Evolutionary conservation across 2,888 invertebrate species (phyloP), one percentile per base, ranked within the genome.

Genomic region (Tipula lateralis): DNA sequence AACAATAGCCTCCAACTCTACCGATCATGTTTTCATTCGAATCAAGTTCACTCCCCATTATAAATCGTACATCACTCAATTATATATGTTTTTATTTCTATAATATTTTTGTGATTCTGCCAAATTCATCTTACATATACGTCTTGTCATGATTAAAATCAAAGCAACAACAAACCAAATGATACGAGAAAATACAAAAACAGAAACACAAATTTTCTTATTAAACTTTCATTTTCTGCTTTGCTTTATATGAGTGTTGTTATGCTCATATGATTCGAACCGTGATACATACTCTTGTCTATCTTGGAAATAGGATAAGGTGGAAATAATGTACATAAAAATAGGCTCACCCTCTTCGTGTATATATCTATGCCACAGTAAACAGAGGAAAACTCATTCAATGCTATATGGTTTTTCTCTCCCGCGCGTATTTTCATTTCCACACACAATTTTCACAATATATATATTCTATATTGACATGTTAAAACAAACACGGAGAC

Each of bases 191-290:
- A 66, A 66, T 66, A 9, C 44, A 16, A 50, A 50, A 50, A 66
- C 66, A 66, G 24, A 50, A 44, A 19, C 19, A 19, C 19, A 66
- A 9, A 66, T 24, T 24, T 66, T 66, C 24, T 66, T 66, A 66
- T 66, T 66, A 66, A 66, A 66, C 66, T 66, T 66, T 66, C 66
- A 66, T 66, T 66, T 66, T 66, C 66, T 66, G 13, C 24, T 66
- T 66, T 66, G 66, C 66, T 66, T 66, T 66, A n/a, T n/a, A 66
- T 66, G 66, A 66, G 19, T 66, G 66, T 66, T 66, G 66, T 66
- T 66, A 66, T 66, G 66, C 66, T 66, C 66, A 66, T 66, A 66
- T 66, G 66, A 66, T 66, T 66, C 9, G n/a, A 24, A 66, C 66
- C 66, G 4, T 13, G 24, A 66, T n/a, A 12, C 24, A 24, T 66